A percentile compares a stretch with the other conserved stretches of the same genome.
phyloP scores from a whole-genome alignment of 2,113 vertebrate species.

The Pterophyllum scalare region DNA sequence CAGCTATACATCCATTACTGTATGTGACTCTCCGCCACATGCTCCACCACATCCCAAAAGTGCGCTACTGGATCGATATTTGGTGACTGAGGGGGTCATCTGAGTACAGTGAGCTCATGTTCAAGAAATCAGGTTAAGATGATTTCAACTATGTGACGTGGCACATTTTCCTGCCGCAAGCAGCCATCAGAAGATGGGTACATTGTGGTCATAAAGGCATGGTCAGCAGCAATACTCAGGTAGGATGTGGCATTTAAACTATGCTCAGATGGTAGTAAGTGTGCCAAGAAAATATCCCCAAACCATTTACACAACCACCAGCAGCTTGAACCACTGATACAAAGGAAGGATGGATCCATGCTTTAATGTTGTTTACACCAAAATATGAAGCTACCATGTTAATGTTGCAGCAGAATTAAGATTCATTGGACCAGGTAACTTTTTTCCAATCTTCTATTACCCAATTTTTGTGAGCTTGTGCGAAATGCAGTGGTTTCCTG shows the following conservation, averaged over 20 bases:
- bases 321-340: not conserved
- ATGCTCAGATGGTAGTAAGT: not conserved
- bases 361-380: not conserved
- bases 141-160: not conserved
- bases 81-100: not conserved
- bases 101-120: not conserved
- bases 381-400: not conserved
- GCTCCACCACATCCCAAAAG: not conserved
- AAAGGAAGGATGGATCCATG: not conserved
- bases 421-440: not conserved
- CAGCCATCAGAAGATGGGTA: not conserved
- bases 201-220: not conserved
- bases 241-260: too few species aligned
- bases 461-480: fast-evolving
- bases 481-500: not conserved
- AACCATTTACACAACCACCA: not conserved
- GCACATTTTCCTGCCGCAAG: not conserved
- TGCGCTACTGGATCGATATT: not conserved
- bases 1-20: not conserved
- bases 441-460: conserved; percentile 2
- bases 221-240: not conserved
- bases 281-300: not conserved
- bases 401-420: not conserved
- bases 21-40: not conserved
- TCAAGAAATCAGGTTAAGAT: not conserved